Conservation (phyloP, 2,113 vertebrate genomes). For the Columba janthina region DNA sequence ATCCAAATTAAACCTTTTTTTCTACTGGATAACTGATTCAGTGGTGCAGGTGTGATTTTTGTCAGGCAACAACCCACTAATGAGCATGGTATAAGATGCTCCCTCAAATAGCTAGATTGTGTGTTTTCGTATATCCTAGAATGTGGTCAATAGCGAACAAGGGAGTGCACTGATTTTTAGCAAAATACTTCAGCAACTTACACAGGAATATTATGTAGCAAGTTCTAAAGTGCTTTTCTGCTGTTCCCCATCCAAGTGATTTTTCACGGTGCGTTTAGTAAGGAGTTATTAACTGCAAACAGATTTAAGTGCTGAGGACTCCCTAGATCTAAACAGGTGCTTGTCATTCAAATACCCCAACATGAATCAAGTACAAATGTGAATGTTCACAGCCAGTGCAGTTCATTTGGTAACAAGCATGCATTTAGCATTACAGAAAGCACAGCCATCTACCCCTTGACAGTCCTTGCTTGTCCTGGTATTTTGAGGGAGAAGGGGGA, state of each 20-base stretch:
- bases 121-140: constrained; percentile 39
- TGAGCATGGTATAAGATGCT: constrained; percentile 2
- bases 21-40: neutral
- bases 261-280: constrained; percentile 34
- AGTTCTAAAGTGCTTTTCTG: constrained; percentile 41
- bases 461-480: constrained; percentile 18
- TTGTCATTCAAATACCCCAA: constrained; percentile 21
- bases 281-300: constrained; percentile 65
- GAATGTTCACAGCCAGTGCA: constrained; percentile 47
- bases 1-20: neutral
- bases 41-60: constrained; percentile 17
- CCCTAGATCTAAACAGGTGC: neutral
- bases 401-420: constrained; percentile 27
- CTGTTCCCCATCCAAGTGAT: constrained; percentile 51
- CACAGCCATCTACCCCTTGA: neutral
- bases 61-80: neutral
- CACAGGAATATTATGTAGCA: constrained; percentile 39
- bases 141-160: constrained; percentile 4
- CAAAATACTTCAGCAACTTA: constrained; percentile 31
- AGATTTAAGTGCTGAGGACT: constrained; percentile 50
- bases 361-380: constrained; percentile 47
- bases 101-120: constrained; percentile 1
- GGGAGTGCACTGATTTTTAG: neutral
- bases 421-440: constrained; percentile 54
- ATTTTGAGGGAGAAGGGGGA: neutral